Evolutionary conservation across 1,140 invertebrate species (phyloP).

Genomic region (Mactra quadrangularis): DNA sequence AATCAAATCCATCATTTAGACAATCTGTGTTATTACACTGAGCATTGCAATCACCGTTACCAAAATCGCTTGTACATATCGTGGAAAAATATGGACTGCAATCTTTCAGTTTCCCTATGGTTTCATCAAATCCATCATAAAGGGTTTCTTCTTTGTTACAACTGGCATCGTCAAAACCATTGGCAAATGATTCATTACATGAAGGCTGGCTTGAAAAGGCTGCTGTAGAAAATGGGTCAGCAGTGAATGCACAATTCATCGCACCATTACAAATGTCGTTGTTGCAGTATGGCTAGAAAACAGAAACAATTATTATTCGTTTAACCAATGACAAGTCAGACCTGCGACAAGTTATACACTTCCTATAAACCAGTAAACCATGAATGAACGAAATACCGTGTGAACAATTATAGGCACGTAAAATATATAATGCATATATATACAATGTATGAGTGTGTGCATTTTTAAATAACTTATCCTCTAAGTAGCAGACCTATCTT

Average conservation of each 20-base stretch:
- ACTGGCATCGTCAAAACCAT: not conserved
- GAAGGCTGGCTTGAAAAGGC: not conserved
- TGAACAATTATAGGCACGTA: too few species aligned
- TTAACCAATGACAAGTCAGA: too few species aligned
- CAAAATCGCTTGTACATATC: conserved; percentile 24
- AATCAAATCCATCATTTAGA: conserved; percentile 40
- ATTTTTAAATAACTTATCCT: too few species aligned
- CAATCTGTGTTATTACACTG: conserved; percentile 26
- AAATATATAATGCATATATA: too few species aligned
- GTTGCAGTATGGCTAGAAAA: conserved; percentile 27
- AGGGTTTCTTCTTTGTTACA: conserved; percentile 24
- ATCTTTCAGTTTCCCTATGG: not conserved
- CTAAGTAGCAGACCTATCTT: too few species aligned
- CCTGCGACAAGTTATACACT: too few species aligned
- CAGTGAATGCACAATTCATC: conserved; percentile 31
- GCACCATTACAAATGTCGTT: conserved; percentile 27
- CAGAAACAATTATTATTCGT: not conserved
- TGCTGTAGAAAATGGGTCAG: conserved; percentile 3
- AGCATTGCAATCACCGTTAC: conserved; percentile 21
- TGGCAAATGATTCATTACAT: not conserved
- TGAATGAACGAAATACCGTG: too few species aligned
- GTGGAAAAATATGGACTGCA: conserved; percentile 49
- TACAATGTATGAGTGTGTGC: too few species aligned
- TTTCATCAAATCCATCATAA: conserved; percentile 38
- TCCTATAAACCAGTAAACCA: too few species aligned